Conservation (phyloP, 2,888 invertebrate genomes). For the Gibbula magus region DNA sequence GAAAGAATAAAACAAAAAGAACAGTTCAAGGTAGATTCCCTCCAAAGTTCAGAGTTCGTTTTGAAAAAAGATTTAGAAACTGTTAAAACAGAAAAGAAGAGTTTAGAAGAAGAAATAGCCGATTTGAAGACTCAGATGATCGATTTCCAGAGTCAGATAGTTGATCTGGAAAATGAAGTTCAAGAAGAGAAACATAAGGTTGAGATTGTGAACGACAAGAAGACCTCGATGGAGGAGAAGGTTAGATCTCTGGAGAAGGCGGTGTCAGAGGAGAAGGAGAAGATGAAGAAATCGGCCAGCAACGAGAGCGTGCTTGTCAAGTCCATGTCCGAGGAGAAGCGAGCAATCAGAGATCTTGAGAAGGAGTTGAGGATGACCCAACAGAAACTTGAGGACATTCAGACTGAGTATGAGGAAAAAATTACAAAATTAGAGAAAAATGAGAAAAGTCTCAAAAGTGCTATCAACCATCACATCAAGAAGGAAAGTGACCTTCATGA, state of each 20-base stretch:
- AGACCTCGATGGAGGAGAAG: not conserved
- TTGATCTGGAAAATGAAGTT: constrained; percentile 32
- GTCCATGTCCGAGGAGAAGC: constrained; percentile 40
- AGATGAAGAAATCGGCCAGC: constrained; percentile 33
- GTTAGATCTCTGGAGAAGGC: not conserved
- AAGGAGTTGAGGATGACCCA: constrained; percentile 52
- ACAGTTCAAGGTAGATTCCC: constrained; percentile 5
- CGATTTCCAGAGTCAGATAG: constrained; percentile 35
- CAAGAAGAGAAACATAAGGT: not conserved
- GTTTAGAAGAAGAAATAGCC: not conserved
- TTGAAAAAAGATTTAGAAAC: constrained; percentile 14
- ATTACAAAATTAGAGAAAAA: constrained; percentile 29
- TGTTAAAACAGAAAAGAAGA: not conserved
- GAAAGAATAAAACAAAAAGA: constrained; percentile 11
- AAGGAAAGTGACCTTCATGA: constrained; percentile 28
- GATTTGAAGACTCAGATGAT: not conserved
- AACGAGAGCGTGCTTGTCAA: not conserved
- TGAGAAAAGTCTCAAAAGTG: constrained; percentile 27
- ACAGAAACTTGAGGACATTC: constrained; percentile 58
- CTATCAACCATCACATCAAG: constrained; percentile 22
- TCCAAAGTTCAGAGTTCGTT: constrained; percentile 3
- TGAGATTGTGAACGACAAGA: not conserved
- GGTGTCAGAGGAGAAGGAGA: constrained; percentile 27
- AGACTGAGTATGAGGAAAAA: constrained; percentile 56
- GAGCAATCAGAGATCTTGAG: constrained; percentile 50